phyloP scores from a whole-genome alignment of 2,113 vertebrate genomes.

The Athene cunicularia region DNA sequence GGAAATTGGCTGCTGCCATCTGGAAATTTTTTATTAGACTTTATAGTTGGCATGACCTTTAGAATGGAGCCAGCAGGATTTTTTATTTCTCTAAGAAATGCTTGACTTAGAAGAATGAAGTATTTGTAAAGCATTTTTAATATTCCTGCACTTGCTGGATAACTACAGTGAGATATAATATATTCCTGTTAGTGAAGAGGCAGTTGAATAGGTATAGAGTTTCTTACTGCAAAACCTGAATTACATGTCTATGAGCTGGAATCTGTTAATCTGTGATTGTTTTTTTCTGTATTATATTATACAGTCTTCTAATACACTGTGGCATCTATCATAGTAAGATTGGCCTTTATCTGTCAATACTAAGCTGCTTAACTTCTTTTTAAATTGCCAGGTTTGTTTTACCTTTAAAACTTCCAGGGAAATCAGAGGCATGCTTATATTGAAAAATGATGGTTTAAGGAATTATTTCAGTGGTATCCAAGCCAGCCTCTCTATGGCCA shows the following conservation, averaged over 20 bases:
- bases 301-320: neutral
- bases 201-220: neutral
- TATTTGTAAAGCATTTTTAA: slow-evolving; percentile 15
- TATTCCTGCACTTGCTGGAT: neutral
- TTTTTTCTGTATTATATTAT: neutral
- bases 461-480: neutral
- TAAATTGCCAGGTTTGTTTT: neutral
- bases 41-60: slow-evolving; percentile 55
- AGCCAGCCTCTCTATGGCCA: neutral
- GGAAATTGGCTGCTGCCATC: slow-evolving; percentile 64
- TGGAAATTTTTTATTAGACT: slow-evolving; percentile 64
- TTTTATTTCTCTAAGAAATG: slow-evolving; percentile 37
- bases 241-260: neutral
- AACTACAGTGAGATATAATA: neutral
- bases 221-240: neutral
- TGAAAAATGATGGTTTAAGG: neutral
- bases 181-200: neutral
- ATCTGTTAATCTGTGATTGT: neutral
- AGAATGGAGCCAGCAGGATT: neutral
- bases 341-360: neutral
- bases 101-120: neutral
- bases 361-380: neutral
- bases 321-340: neutral
- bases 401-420: neutral
- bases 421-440: neutral